phyloP scores from a whole-genome alignment of 92 coral and sea anemone species.

The Palythoa grandiflora region DNA sequence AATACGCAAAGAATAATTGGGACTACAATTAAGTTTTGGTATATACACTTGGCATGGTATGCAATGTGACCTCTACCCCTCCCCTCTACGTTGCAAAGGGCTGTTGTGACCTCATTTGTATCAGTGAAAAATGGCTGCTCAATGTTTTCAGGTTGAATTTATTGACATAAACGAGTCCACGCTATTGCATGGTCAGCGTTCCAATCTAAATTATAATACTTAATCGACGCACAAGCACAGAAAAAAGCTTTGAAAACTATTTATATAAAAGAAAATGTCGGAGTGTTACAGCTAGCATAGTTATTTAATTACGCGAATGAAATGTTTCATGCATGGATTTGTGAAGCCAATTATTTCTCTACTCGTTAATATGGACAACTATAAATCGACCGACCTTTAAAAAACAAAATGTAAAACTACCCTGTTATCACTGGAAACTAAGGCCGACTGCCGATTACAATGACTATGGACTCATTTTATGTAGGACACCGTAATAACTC shows the following conservation, averaged over 20 bases:
- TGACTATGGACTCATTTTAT: neutral
- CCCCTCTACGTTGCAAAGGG: no score
- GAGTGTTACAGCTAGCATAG: neutral
- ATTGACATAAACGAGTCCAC: neutral
- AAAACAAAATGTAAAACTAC: neutral
- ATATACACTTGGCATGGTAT: no score
- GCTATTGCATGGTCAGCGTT: neutral
- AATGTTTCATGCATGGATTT: slow-evolving; percentile 13
- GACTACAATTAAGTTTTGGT: no score
- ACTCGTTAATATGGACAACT: neutral
- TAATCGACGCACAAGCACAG: neutral
- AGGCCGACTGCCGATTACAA: neutral
- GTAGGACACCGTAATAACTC: no score
- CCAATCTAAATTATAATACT: neutral
- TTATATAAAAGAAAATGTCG: neutral
- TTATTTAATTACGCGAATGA: slow-evolving; percentile 13
- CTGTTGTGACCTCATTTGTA: neutral
- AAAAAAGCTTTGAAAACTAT: neutral
- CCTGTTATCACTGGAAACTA: neutral
- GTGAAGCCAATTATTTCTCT: neutral
- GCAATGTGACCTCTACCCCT: no score
- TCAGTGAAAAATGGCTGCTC: neutral
- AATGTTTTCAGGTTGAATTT: neutral
- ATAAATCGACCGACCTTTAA: no score
- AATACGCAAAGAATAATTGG: no score